These are phyloP conservation scores for Lycaon pictus DNA, from an alignment of 2,113 vertebrate genomes.

Conservation along the genomic window DNA sequence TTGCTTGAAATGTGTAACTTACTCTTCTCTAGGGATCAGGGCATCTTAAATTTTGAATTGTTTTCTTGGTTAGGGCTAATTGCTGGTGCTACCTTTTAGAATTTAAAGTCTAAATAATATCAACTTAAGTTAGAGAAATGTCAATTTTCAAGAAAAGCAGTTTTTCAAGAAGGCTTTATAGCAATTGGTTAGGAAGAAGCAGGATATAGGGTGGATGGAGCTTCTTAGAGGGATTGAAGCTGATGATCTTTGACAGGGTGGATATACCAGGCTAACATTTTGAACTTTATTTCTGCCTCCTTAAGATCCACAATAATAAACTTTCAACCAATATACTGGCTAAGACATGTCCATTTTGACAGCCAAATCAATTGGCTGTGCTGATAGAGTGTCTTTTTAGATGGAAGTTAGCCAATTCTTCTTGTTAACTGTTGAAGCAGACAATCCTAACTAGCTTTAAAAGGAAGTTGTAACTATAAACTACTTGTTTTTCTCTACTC, in stretches of 20 bases:
- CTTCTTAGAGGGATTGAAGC: conserved; percentile 5
- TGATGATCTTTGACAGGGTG: not conserved
- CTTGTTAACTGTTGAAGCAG: not conserved
- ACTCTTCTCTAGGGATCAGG: conserved; percentile 60
- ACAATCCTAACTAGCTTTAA: not conserved
- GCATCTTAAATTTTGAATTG: conserved; percentile 56
- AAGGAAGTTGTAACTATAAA: not conserved
- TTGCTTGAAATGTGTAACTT: conserved; percentile 53
- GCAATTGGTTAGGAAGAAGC: not conserved
- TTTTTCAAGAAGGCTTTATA: not conserved
- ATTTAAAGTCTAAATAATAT: conserved; percentile 58
- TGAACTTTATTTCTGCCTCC: conserved; percentile 29
- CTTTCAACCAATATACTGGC: conserved; percentile 12
- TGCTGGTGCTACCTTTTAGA: conserved; percentile 45
- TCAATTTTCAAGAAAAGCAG: conserved; percentile 32
- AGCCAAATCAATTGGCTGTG: conserved; percentile 65
- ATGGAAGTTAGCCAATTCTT: conserved; percentile 63
- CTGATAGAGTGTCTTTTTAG: conserved; percentile 70
- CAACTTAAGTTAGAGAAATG: conserved; percentile 31
- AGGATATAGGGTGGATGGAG: not conserved
- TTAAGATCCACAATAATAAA: conserved; percentile 66
- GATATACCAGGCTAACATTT: not conserved
- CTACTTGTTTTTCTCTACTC: not conserved
- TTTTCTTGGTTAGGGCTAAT: conserved; percentile 51
- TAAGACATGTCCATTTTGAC: conserved; percentile 76